A percentile compares a stretch with the other conserved stretches of the same genome.
These are phyloP conservation scores for Ophion obscuratus DNA, from an alignment of 2,888 invertebrate species.

Conservation along the genomic window DNA sequence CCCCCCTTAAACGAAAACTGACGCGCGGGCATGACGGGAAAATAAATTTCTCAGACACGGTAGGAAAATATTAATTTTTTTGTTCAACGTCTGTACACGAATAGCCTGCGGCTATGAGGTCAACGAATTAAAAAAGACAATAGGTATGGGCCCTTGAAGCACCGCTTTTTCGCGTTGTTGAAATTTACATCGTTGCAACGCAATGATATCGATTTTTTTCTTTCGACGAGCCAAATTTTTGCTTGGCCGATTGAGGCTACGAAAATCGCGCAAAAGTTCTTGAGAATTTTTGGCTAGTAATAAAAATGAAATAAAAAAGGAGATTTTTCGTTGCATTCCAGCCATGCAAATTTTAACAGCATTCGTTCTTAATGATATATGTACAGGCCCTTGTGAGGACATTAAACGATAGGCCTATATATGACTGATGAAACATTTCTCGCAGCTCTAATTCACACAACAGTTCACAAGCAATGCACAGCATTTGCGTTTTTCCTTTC, in stretches of 20 bases:
- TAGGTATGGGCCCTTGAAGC: slow-evolving; percentile 31
- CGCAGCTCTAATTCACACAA: slow-evolving; percentile 3
- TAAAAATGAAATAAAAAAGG: slow-evolving; percentile 8
- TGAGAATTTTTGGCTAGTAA: neutral
- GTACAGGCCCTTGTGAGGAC: slow-evolving; percentile 33
- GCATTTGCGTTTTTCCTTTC: slow-evolving; percentile 31
- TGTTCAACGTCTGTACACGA: slow-evolving; percentile 26
- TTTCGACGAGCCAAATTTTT: no score
- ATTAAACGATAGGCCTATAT: slow-evolving; percentile 48
- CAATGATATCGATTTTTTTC: neutral
- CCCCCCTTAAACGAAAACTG: neutral
- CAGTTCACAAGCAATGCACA: slow-evolving; percentile 46
- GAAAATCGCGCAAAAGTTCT: neutral
- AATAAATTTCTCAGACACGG: slow-evolving; percentile 8
- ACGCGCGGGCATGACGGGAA: neutral
- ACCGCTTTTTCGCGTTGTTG: slow-evolving; percentile 19
- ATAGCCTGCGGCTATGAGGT: slow-evolving; percentile 12
- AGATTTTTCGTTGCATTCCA: neutral
- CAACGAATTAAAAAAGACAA: slow-evolving; percentile 1
- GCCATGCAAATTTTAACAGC: neutral
- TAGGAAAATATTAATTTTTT: slow-evolving; percentile 25
- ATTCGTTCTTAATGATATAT: slow-evolving; percentile 24
- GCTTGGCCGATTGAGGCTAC: no score
- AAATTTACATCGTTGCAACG: neutral
- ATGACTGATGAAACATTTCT: slow-evolving; percentile 15